Conservation (phyloP, 1,140 invertebrate genomes). For the Leptopilina boulardi region DNA sequence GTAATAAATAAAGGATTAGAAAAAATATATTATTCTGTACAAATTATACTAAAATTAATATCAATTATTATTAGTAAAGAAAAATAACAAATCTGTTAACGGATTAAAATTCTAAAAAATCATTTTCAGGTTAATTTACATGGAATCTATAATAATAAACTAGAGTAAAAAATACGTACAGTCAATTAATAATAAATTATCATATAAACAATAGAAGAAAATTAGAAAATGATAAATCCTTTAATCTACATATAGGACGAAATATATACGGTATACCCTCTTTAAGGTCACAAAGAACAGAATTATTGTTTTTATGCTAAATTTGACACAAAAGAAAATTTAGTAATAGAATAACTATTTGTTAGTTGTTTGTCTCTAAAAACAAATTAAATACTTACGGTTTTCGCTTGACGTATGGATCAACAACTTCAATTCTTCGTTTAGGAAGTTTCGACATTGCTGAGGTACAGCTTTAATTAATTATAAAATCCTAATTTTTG, state of each 20-base stretch:
- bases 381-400: slow-evolving; percentile 76
- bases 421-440: slow-evolving; percentile 87
- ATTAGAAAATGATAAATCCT: neutral
- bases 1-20: neutral
- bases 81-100: neutral
- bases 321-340: slow-evolving; percentile 24
- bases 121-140: neutral
- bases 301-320: neutral
- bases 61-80: too few species aligned
- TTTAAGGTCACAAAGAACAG: neutral
- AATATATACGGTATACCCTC: neutral
- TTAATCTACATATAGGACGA: neutral
- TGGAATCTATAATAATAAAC: neutral
- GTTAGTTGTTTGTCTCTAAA: neutral
- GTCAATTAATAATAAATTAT: too few species aligned
- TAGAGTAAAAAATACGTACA: too few species aligned
- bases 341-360: neutral
- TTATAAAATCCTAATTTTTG: slow-evolving; percentile 50
- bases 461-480: slow-evolving; percentile 24
- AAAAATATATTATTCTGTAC: neutral
- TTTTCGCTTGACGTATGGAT: slow-evolving; percentile 87
- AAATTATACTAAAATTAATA: too few species aligned
- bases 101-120: neutral
- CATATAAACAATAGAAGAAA: too few species aligned
- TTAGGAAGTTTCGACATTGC: slow-evolving; percentile 82